Conservation (phyloP, 2,113 vertebrate genomes). For the Danionella cerebrum region DNA sequence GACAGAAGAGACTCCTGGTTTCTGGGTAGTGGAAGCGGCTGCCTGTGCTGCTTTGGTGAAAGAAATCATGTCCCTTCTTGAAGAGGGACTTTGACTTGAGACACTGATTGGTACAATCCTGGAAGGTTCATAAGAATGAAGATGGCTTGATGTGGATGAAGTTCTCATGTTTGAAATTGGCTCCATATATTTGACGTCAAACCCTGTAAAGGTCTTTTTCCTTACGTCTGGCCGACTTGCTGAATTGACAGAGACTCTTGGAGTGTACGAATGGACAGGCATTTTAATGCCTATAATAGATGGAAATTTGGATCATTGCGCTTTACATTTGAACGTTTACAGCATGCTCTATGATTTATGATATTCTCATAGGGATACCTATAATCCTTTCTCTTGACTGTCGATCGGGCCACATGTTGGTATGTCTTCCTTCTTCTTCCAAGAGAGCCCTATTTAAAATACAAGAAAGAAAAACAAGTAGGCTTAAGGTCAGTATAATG, state of each 20-base stretch:
- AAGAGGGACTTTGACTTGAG: conserved; percentile 50
- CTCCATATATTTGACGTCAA: conserved; percentile 55
- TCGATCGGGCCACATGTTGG: conserved; percentile 60
- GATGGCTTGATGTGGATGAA: conserved; percentile 40
- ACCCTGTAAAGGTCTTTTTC: conserved; percentile 47
- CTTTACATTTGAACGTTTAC: too few species aligned
- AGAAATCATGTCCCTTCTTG: conserved; percentile 62
- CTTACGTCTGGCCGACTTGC: conserved; percentile 59
- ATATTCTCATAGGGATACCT: too few species aligned
- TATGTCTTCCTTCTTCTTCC: conserved; percentile 75
- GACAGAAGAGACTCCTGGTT: conserved; percentile 23
- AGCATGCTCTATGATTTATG: too few species aligned
- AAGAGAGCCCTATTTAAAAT: conserved; percentile 75
- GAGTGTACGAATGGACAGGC: conserved; percentile 56
- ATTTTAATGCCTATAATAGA: conserved; percentile 67
- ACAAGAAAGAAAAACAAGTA: conserved; percentile 2
- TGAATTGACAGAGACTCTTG: conserved; percentile 51
- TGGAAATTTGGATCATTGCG: background rate
- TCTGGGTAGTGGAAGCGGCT: conserved; percentile 40
- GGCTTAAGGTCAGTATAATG: background rate
- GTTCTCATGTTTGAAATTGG: conserved; percentile 50
- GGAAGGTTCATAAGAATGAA: conserved; percentile 48
- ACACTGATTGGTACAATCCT: conserved; percentile 51
- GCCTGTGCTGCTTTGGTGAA: conserved; percentile 58
- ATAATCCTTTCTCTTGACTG: conserved; percentile 55